Evolutionary conservation across 2,113 vertebrate species (phyloP), one percentile per base, ranked within the genome.

Genomic region (Zosterops hypoxanthus): DNA sequence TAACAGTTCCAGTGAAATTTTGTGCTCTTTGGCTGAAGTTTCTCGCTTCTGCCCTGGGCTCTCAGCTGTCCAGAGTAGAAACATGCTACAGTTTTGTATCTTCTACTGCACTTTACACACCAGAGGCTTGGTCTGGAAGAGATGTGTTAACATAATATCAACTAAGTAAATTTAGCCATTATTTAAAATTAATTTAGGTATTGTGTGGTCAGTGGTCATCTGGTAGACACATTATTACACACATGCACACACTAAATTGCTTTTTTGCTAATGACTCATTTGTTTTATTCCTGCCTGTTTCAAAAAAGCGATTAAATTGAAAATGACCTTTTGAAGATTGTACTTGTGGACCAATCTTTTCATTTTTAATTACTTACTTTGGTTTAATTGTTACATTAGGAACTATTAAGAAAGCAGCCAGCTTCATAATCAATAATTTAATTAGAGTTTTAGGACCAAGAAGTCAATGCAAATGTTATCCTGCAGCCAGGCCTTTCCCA

Each of bases 401-500:
- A 93, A 93, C 91, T 95, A 96, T 94, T 95, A 96, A 95, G 96
- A 97, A 96, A 96, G 87, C 76, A 94, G 94, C 61, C 95, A 92
- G 83, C 82, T 96, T 94, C 88, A 92, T 91, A 96, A 96, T 97
- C 94, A 96, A 97, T 97, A 97, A 96, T 96, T 95, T 96, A 95
- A 97, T 97, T 95, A 97, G 90, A 96, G 88, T 85, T 94, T 94
- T 80, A 94, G 92, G 85, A 92, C 70, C 79, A 90, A 91, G 87
- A 94, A 97, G 93, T 95, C 95, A 94, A 97, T 97, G 78, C 73
- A 97, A 96, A 94, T 68, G 82, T 94, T 95, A 95, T 91, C 94
- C 86, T 88, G 92, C 55, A 93, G 84, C 17, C 79, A 94, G 65
- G 86, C 46, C 91, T 84, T 96, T 95, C 86, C 63, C 63, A 90